Evolutionary conservation across 2,888 invertebrate genomes (phyloP).

Genomic region (Scotopteryx bipunctaria): DNA sequence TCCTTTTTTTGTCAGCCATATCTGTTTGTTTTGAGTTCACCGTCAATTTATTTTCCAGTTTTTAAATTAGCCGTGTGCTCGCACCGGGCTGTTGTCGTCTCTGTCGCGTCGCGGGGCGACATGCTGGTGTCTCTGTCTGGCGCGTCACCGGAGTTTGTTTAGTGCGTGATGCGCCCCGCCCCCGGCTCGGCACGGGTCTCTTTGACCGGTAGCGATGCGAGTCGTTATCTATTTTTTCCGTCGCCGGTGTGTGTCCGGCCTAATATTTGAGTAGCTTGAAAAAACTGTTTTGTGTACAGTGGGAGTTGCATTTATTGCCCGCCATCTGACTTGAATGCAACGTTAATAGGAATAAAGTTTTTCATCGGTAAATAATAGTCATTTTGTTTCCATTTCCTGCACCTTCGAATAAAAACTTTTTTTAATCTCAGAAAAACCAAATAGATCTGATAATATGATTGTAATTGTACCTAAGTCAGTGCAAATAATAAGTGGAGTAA

Average conservation of each 20-base stretch:
- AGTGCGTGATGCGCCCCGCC: constrained; percentile 81
- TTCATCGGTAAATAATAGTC: no score
- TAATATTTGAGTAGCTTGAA: constrained; percentile 77
- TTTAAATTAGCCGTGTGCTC: constrained; percentile 74
- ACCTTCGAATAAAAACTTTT: constrained; percentile 1
- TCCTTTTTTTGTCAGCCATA: constrained; percentile 80
- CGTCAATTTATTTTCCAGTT: constrained; percentile 80
- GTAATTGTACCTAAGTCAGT: constrained; percentile 2
- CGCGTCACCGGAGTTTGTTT: constrained; percentile 76
- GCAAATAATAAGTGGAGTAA: constrained; percentile 16
- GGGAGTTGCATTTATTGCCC: constrained; percentile 66
- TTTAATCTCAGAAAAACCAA: constrained; percentile 10
- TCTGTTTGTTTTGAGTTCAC: constrained; percentile 81
- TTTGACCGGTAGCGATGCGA: constrained; percentile 78
- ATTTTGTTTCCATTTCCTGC: not conserved
- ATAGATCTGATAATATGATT: constrained; percentile 5
- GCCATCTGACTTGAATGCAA: constrained; percentile 19
- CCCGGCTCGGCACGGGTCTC: constrained; percentile 65
- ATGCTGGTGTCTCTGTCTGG: constrained; percentile 56
- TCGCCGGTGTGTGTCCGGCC: constrained; percentile 71
- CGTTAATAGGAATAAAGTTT: no score
- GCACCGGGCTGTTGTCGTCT: constrained; percentile 64
- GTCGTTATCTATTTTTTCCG: constrained; percentile 77
- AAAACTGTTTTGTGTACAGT: constrained; percentile 67
- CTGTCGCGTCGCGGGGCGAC: constrained; percentile 34